Evolutionary conservation across 2,113 vertebrate species (phyloP), one percentile per base, ranked within the genome.

Genomic region (Apaloderma vittatum): DNA sequence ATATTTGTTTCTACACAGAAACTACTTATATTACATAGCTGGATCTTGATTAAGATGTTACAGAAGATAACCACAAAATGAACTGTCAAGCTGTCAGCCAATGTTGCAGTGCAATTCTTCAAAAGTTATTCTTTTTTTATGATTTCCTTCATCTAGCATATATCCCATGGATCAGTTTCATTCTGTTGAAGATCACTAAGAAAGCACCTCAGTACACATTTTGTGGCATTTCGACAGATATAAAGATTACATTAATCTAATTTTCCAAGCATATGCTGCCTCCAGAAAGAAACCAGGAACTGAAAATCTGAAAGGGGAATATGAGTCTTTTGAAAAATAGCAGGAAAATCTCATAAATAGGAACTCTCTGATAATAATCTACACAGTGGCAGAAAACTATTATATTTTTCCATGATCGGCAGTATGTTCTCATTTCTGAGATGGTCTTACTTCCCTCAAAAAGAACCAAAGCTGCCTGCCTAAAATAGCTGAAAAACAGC

Each of bases 401-500:
- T 45, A 2, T 46, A 48, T 40, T 85, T 74, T 55, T 61, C 82
- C 83, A 82, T 51, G 52, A 91, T 36, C 68, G 61, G 86, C 61
- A 62, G 34, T 65, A 94, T 51, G 73, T 67, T 92, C 80, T 92
- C 65, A 37, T 93, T 95, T 86, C 68, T 96, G 88, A 84, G 74
- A 78, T 15, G n/a, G 72, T 57, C 86, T 95, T 83, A 54, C 73
- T 86, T 75, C 40, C 54, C 79, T 89, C 83, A 71, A 63, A 92
- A 93, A 86, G 75, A 93, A 85, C 70, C 57, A 88, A 97, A 92
- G 76, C 55, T 72, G 71, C 29, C 57, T 65, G 73, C 88, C 89
- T 89, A 94, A 96, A 97, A 97, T 97, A 97, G 77, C 88, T 85
- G 65, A 62, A 95, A 95, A 97, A 58, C 96, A 96, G 94, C 94